Percentiles rank a stretch among this genome's conserved stretches.
phyloP scores from a whole-genome alignment of 2,888 invertebrate species.

The Acanthosoma haemorrhoidale region DNA sequence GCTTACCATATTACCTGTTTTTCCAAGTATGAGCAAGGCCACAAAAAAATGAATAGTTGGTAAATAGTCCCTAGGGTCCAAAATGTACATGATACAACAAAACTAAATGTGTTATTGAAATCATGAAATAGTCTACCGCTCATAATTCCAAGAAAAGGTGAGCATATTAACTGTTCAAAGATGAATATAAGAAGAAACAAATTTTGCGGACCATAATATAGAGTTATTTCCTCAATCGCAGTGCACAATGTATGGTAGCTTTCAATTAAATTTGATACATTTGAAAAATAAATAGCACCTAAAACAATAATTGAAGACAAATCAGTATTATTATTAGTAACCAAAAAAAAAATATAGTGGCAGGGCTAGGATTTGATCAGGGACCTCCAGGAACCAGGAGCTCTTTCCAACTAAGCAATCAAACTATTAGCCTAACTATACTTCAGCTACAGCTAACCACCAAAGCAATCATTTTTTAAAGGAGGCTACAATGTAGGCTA shows the following conservation, averaged over 20 bases:
- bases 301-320: not conserved
- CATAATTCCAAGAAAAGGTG: not conserved
- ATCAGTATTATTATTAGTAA: not conserved
- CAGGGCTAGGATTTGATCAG: no score
- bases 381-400: no score
- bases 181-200: not conserved
- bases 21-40: not conserved
- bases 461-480: no score
- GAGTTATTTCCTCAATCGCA: not conserved
- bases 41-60: not conserved
- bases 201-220: not conserved
- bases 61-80: not conserved
- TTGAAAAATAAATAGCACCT: not conserved
- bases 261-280: not conserved
- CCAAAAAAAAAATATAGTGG: no score
- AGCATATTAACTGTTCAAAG: constrained; percentile 1
- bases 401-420: no score
- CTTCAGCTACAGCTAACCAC: no score
- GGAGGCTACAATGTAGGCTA: no score
- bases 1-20: constrained; percentile 14
- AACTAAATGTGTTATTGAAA: not conserved
- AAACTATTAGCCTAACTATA: no score
- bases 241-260: not conserved
- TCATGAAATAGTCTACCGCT: not conserved
- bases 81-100: not conserved